These are phyloP conservation scores for Taxidea taxus DNA, from an alignment of 2,113 vertebrate genomes.

Conservation along the genomic window DNA sequence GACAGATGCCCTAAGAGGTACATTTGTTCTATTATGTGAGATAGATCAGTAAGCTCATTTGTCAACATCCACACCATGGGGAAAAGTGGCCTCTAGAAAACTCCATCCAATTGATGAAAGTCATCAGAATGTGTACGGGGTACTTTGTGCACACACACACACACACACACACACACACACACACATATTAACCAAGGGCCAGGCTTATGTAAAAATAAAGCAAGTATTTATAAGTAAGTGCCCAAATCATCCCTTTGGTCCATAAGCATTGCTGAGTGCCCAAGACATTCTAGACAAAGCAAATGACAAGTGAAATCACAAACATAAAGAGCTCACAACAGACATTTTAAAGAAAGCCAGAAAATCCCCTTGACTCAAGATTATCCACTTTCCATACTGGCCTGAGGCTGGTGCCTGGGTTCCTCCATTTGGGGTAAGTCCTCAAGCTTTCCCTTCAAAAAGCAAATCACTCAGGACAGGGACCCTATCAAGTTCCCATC, in stretches of 20 bases:
- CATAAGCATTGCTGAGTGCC: not conserved
- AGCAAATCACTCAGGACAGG: not conserved
- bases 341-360: conserved; percentile 1
- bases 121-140: not conserved
- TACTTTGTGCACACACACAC: not conserved
- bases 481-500: not conserved
- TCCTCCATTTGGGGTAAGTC: not conserved
- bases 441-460: not conserved
- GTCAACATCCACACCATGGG: not conserved
- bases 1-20: not conserved
- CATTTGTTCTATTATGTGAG: not conserved
- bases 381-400: not conserved
- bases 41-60: not conserved
- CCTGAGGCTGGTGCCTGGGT: not conserved
- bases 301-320: not conserved
- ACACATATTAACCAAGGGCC: not conserved
- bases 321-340: not conserved
- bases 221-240: not conserved
- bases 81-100: not conserved
- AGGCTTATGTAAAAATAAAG: not conserved
- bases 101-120: not conserved
- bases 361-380: not conserved
- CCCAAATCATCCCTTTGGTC: not conserved
- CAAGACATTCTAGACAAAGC: not conserved
- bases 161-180: too few relatives aligned